Evolutionary conservation across 2,797 vertebrate genomes (phyloP), one percentile per base, ranked within the genome.

Genomic region (Bryconaethiops microstoma): DNA sequence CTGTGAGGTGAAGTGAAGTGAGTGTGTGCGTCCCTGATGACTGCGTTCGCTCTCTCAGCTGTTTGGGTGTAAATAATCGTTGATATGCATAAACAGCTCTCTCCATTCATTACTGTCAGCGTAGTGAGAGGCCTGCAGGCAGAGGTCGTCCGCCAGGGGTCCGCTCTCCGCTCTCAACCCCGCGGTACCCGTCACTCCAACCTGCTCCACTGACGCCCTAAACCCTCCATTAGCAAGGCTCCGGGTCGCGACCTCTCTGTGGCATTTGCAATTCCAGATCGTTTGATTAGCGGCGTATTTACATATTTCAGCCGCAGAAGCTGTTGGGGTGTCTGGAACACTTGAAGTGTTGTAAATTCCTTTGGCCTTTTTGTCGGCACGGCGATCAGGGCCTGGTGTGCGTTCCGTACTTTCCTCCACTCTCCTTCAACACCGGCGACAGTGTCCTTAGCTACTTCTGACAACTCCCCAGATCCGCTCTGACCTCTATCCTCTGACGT

Each of bases 131-230:
- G 92, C 76, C 77, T 92, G 92, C 92, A 92, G 92, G 90, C 92
- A 93, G 91, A 94, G 94, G 94, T 94, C 95, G 93, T 91, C 94
- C 93, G 93, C 92, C 91, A 93, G 91, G 93, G 92, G 93, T 93
- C 93, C 87, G 92, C 92, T 93, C 91, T 93, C 94, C 94, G 93
- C 93, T 93, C 91, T 94, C 92, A 88, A 92, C 92, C 91, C 93
- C 87, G 86, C 91, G 92, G 92, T 93, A 91, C 89, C 93, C 93
- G 92, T 94, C 95, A 95, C 89, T 95, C 95, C 90, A 82, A 88
- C 86, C 87, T 91, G 91, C 87, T 90, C 88, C 77, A 84, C 91
- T 86, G 90, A 91, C 80, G 81, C 93, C 93, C 91, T 92, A 91
- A 90, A 92, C 89, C 91, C 87, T 91, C 90, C 91, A 93, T 92